phyloP scores from a whole-genome alignment of 2,888 invertebrate genomes.

The Leucophenga maculata region DNA sequence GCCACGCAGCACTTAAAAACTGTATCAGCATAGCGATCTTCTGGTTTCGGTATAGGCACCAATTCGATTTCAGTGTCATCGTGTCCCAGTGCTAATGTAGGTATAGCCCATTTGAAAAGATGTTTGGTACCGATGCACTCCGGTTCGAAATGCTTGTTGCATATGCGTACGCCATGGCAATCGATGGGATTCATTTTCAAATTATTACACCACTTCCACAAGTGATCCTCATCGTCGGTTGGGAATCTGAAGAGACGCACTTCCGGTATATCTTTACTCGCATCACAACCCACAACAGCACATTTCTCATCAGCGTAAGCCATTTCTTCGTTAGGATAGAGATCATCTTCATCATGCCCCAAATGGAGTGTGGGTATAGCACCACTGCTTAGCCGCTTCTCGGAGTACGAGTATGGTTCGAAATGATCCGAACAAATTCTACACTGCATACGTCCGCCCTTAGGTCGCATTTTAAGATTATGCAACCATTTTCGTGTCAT shows the following conservation, averaged over 20 bases:
- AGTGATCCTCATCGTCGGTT: conserved; percentile 63
- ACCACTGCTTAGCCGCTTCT: conserved; percentile 58
- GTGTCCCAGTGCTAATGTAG: conserved; percentile 59
- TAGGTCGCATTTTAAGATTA: conserved; percentile 59
- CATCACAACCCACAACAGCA: conserved; percentile 55
- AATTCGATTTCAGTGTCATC: conserved; percentile 59
- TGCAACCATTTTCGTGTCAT: conserved; percentile 66
- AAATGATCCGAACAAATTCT: conserved; percentile 65
- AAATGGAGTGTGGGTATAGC: conserved; percentile 65
- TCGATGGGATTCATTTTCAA: conserved; percentile 65
- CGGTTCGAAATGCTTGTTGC: conserved; percentile 62
- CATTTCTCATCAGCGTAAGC: conserved; percentile 62
- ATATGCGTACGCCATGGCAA: conserved; percentile 64
- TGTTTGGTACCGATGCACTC: conserved; percentile 64
- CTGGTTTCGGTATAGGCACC: conserved; percentile 59
- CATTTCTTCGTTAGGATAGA: conserved; percentile 64
- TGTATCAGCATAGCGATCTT: conserved; percentile 58
- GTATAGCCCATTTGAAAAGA: conserved; percentile 64
- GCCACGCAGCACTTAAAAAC: conserved; percentile 65
- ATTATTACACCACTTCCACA: conserved; percentile 68
- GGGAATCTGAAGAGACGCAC: conserved; percentile 62
- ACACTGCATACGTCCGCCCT: conserved; percentile 54
- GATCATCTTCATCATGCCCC: conserved; percentile 59
- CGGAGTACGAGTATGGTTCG: conserved; percentile 67
- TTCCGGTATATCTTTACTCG: conserved; percentile 58